Evolutionary conservation across 1,140 invertebrate species (phyloP), one percentile per base, ranked within the genome.

Genomic region (Oedothorax gibbosus): DNA sequence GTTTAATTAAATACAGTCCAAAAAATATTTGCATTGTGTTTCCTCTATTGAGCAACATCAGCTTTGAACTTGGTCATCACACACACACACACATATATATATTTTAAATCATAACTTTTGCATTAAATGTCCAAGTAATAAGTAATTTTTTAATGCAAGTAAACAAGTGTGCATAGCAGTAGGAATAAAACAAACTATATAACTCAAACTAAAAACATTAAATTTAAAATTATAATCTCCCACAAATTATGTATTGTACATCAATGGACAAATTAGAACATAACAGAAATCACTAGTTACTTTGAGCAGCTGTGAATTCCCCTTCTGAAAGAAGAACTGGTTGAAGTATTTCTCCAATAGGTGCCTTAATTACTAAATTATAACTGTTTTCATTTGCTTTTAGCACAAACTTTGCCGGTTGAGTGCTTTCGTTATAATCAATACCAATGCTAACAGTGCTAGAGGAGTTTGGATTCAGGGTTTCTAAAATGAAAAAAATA

Each of bases 391-490:
- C 90, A 80, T 91, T 93, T 86, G 93, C 93, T 15, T 92, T 89
- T 51, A 98, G 92, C 87, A 96, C 94, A 90, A 98, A 95, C 65
- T 93, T 93, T 7, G 95, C 94, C 0, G 95, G 93, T 90, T 98
- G 96, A 66, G 95, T 97, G 6, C 96, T 96, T 90, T 99, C 98
- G 87, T 96, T 97, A 89, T 97, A 99, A 91, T 99, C 97, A 49
- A 99, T 93, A 14, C 96, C 97, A 86, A 98, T 89, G 0, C 94
- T 93, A 18, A 89, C 89, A 51, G 88, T 88, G 5, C 87, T 87
- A 8, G 87, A 88, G 51, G 89, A 88, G 65, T 88, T 88, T 2
- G 92, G 92, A 50, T 92, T 92, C 18, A 95, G 89, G 64, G 91
- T 87, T 65, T 87, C 89, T 90, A 87, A 18, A 87, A 88, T 21